Conservation (phyloP, 2,888 invertebrate genomes). For the Nemotelus pantherinus region DNA sequence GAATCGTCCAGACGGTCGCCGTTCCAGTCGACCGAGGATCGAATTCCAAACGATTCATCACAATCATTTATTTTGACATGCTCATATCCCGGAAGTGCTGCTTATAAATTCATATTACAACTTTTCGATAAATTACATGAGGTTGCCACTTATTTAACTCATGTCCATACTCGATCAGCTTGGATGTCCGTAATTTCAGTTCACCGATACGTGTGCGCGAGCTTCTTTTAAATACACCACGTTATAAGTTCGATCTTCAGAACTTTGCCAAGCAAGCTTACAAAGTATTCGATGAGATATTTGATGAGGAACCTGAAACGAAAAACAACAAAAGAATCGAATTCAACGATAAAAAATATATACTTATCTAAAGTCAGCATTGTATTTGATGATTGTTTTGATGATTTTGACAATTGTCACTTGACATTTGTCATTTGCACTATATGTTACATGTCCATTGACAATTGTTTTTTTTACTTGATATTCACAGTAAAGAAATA, state of each 20-base stretch:
- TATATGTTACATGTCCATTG: no score
- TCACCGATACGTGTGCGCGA: conserved; percentile 74
- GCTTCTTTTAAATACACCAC: conserved; percentile 68
- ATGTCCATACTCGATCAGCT: conserved; percentile 63
- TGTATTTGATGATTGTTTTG: no score
- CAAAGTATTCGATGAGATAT: conserved; percentile 69
- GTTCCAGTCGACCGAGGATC: no score
- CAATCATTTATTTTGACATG: conserved; percentile 73
- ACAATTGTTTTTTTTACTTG: no score
- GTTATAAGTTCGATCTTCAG: conserved; percentile 69
- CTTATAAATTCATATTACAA: conserved; percentile 65
- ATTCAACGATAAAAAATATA: no score
- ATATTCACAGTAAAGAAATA: no score
- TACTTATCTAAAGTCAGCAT: no score
- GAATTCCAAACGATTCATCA: conserved; percentile 70
- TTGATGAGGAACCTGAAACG: no score
- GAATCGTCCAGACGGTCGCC: no score
- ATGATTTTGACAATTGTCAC: no score
- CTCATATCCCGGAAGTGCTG: conserved; percentile 72
- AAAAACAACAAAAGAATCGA: no score
- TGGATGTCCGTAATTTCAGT: conserved; percentile 79
- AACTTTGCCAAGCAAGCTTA: conserved; percentile 68
- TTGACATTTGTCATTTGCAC: no score
- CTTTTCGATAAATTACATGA: conserved; percentile 63
- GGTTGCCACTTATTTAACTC: conserved; percentile 60